Evolutionary conservation across 2,888 invertebrate genomes (phyloP), one percentile per base, ranked within the genome.

Genomic region (Calameuta idolon): DNA sequence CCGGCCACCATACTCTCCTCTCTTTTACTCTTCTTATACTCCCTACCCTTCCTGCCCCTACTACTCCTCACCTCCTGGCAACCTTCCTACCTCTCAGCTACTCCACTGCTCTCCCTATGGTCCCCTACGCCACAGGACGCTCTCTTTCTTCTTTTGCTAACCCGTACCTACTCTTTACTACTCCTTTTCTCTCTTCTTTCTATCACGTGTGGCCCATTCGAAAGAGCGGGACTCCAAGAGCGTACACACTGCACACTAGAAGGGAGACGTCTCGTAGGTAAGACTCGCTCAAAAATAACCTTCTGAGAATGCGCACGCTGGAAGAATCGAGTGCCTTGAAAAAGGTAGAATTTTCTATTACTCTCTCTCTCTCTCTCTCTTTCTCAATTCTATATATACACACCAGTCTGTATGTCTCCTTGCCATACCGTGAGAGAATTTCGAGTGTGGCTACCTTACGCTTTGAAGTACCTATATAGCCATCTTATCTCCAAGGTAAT

Each of bases 21-120:
- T 80, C 79, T 81, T 81, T 84, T 81, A 81, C 82, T 84, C 81
- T 81, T 83, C 83, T 80, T 79, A 83, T 82, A 75, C 68, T 76
- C 71, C 79, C 74, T 80, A 80, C 80, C 81, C 82, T 81, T 78
- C 76, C 76, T 75, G 76, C 75, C 74, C 76, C 76, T 80, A 82
- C 80, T 77, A 74, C 80, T 77, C 79, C 80, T 81, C 80, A 80
- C 82, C 80, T 82, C 80, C 77, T 76, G 80, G 80, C 77, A 77
- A 75, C 80, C 80, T 81, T 81, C 83, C 80, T 69, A 77, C 79
- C 71, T 78, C 77, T 40, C 77, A 75, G 75, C 81, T 77, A 77
- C 83, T 77, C 75, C 23, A 68, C 75, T 75, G n/a, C 78, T 68
- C 35, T 34, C 23, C 23, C 55, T 23, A 55, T 9, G 55, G 55